Evolutionary conservation across 2,888 invertebrate species (phyloP).

Genomic region (Agriopis marginaria): DNA sequence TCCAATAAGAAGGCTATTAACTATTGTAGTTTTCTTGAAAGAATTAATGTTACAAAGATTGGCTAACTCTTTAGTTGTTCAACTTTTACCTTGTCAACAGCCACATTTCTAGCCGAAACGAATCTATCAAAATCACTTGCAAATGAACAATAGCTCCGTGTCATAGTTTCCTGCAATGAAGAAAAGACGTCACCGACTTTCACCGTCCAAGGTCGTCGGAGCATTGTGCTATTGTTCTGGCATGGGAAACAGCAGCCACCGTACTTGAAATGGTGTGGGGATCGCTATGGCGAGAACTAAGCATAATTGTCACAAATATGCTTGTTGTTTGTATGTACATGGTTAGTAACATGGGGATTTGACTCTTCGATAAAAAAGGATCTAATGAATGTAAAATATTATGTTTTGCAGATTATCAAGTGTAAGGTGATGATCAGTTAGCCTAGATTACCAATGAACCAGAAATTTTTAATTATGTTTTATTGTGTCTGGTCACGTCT

Average conservation of each 20-base stretch:
- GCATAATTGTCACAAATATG: not conserved
- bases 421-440: not conserved
- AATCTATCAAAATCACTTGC: conserved; percentile 18
- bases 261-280: conserved; percentile 1
- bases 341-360: not conserved
- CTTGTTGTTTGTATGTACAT: not conserved
- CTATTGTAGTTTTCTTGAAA: not conserved
- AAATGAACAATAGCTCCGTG: conserved; percentile 32
- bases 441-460: not conserved
- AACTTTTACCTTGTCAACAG: conserved; percentile 1
- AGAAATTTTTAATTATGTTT: not conserved
- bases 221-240: conserved; percentile 52
- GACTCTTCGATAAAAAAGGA: not conserved
- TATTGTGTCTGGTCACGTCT: conserved; percentile 9
- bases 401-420: no score
- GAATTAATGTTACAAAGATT: not conserved
- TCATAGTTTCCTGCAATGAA: conserved; percentile 37
- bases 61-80: not conserved
- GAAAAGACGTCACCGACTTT: conserved; percentile 49
- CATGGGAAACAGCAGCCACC: conserved; percentile 30
- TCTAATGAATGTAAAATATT: no score
- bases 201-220: conserved; percentile 58
- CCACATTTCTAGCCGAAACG: not conserved
- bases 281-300: conserved; percentile 4
- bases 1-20: no score